These are phyloP conservation scores for Urophycis tenuis DNA, from an alignment of 2,797 vertebrate genomes.

Conservation along the genomic window DNA sequence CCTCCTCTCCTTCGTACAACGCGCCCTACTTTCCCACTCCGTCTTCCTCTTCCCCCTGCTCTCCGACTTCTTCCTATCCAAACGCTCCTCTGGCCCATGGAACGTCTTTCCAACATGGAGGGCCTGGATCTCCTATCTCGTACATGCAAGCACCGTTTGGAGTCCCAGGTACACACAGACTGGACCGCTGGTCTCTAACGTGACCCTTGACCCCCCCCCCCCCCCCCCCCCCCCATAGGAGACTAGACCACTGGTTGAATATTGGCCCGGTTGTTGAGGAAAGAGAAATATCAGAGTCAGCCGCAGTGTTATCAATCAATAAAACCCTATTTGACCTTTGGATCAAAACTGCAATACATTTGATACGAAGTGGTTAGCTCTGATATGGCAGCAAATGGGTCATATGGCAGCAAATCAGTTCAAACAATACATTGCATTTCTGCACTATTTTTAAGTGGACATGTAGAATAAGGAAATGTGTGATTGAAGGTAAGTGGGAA, in stretches of 20 bases:
- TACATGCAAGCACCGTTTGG: slow-evolving; percentile 76
- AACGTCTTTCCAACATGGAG: slow-evolving; percentile 86
- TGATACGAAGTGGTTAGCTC: too few relatives aligned
- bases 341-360: not conserved
- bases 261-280: not conserved
- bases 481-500: not conserved
- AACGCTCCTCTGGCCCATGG: slow-evolving; percentile 70
- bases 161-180: slow-evolving; percentile 86
- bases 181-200: not conserved
- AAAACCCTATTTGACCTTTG: not conserved
- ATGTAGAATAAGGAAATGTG: not conserved
- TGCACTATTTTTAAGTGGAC: not conserved
- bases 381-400: too few relatives aligned
- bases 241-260: not conserved
- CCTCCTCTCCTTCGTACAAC: slow-evolving; percentile 49
- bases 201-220: not conserved
- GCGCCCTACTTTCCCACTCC: slow-evolving; percentile 55
- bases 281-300: not conserved
- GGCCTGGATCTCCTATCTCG: slow-evolving; percentile 84
- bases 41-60: slow-evolving; percentile 58
- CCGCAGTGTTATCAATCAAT: not conserved
- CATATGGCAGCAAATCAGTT: too few relatives aligned
- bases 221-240: too few relatives aligned
- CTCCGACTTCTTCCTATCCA: slow-evolving; percentile 9
- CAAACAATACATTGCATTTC: not conserved